Evolutionary conservation across 2,797 vertebrate genomes (phyloP).

Genomic region (Acrossocheilus fasciatus): DNA sequence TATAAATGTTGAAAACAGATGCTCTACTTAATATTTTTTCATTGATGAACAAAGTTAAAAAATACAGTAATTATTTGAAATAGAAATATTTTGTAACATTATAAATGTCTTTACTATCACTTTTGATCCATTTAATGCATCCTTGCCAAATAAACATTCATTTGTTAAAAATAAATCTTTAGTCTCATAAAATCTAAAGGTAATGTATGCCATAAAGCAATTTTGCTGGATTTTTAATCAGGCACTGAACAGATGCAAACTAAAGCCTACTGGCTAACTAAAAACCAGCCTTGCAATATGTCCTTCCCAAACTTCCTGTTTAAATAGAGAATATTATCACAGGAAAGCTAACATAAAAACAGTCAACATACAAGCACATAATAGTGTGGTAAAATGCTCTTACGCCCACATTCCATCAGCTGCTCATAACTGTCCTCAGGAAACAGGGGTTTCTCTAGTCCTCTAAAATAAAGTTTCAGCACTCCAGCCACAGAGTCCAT

Average conservation of each 20-base stretch:
- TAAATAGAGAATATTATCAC: neutral
- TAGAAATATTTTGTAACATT: neutral
- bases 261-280: neutral
- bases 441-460: slow-evolving; percentile 84
- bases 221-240: neutral
- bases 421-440: slow-evolving; percentile 78
- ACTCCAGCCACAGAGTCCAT: slow-evolving; percentile 89
- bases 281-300: neutral
- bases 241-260: neutral
- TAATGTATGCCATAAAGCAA: neutral
- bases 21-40: too few relatives aligned
- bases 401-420: slow-evolving; percentile 81
- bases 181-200: neutral
- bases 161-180: neutral
- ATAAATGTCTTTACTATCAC: neutral
- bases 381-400: slow-evolving; percentile 48
- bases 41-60: too few relatives aligned
- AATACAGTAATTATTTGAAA: neutral
- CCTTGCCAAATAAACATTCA: neutral
- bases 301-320: neutral
- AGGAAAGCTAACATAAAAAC: neutral
- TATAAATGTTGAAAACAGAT: too few relatives aligned
- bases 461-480: slow-evolving; percentile 89
- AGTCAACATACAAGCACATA: neutral
- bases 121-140: neutral